phyloP scores from a whole-genome alignment of 2,888 invertebrate species.

The Scrobipalpa costella region DNA sequence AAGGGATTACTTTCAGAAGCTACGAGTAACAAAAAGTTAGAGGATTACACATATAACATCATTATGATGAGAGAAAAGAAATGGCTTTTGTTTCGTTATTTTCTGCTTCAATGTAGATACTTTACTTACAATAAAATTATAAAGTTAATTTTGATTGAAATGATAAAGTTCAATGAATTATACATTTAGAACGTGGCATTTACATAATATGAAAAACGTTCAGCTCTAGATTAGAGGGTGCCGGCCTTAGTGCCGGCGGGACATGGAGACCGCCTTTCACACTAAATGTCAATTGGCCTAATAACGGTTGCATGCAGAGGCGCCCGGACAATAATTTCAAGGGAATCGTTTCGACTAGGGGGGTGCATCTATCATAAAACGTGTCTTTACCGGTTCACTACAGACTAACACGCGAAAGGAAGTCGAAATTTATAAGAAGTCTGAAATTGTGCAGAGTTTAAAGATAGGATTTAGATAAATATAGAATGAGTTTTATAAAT shows the following conservation, averaged over 20 bases:
- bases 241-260: not conserved
- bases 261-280: not conserved
- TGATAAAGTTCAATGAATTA: too few relatives aligned
- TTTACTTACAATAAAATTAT: not conserved
- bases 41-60: not conserved
- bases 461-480: too few relatives aligned
- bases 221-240: not conserved
- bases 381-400: not conserved
- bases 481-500: too few relatives aligned
- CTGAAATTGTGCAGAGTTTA: not conserved
- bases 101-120: not conserved
- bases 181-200: not conserved
- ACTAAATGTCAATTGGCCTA: slow-evolving; percentile 1
- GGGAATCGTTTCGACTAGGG: not conserved
- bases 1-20: slow-evolving; percentile 19
- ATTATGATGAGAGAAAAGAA: not conserved
- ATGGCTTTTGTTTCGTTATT: not conserved
- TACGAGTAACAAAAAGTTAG: not conserved
- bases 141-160: too few relatives aligned
- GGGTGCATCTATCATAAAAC: not conserved
- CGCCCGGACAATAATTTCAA: not conserved
- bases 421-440: not conserved
- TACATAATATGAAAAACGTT: not conserved
- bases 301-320: not conserved
- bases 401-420: not conserved